phyloP scores from a whole-genome alignment of 2,797 vertebrate species.

The Molossus alvarezi region DNA sequence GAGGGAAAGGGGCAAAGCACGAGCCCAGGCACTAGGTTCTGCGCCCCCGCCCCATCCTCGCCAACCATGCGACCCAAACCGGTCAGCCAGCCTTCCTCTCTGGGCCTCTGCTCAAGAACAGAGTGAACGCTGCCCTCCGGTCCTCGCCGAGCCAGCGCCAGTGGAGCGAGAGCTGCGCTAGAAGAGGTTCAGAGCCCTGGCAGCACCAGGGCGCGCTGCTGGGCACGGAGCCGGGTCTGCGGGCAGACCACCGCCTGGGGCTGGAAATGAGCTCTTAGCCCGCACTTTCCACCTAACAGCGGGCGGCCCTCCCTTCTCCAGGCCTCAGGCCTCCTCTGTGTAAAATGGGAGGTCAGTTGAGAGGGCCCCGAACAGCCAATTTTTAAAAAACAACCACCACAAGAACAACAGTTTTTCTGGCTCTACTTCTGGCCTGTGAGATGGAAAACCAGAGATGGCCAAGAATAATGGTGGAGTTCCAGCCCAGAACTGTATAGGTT shows the following conservation, averaged over 20 bases:
- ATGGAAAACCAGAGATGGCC: background rate
- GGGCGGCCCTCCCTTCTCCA: background rate
- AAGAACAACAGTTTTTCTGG: background rate
- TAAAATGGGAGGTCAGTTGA: slow-evolving; percentile 41
- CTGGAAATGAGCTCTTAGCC: background rate
- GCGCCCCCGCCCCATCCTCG: background rate
- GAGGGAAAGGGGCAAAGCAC: background rate
- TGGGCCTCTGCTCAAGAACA: background rate
- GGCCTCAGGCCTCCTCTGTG: background rate
- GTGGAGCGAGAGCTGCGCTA: background rate
- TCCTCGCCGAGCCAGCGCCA: background rate
- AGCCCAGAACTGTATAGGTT: background rate
- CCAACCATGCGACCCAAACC: background rate
- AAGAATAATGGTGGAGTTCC: background rate
- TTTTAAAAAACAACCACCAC: background rate
- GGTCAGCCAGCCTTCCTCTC: background rate
- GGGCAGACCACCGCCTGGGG: rapidly evolving
- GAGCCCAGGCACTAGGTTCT: background rate
- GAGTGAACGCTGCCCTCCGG: rapidly evolving
- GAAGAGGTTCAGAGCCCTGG: background rate
- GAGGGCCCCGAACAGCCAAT: background rate
- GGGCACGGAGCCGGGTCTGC: background rate
- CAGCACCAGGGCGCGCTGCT: rapidly evolving
- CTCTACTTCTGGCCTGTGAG: slow-evolving; percentile 11
- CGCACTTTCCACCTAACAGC: background rate